Evolutionary conservation across 2,797 vertebrate genomes (phyloP).

Genomic region (Eurystomus glaucurus): DNA sequence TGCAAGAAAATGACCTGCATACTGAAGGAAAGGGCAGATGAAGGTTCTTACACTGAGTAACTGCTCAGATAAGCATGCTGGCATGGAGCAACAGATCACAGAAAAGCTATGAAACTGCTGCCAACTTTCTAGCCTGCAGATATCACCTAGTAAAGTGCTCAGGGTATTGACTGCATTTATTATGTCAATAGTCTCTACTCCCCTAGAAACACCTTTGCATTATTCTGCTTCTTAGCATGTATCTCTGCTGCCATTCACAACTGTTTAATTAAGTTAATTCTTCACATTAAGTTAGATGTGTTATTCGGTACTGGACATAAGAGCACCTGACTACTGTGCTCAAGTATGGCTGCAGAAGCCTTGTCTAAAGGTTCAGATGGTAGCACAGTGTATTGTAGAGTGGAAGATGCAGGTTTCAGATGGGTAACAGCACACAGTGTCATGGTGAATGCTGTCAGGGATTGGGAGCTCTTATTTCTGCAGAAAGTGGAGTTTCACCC

Average conservation of each 20-base stretch:
- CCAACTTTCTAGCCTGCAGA: not conserved
- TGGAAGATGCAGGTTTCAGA: not conserved
- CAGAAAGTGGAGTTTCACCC: not conserved
- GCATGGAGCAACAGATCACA: not conserved
- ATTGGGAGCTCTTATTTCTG: not conserved
- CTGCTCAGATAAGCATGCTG: not conserved
- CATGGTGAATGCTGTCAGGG: not conserved
- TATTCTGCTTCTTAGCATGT: not conserved
- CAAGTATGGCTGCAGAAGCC: not conserved
- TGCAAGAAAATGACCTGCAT: conserved; percentile 56
- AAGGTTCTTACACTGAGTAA: not conserved
- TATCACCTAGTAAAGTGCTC: not conserved
- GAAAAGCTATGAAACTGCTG: not conserved
- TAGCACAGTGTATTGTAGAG: not conserved
- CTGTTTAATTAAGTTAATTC: not conserved
- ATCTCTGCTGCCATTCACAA: not conserved
- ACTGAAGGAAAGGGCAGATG: conserved; percentile 51
- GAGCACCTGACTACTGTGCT: not conserved
- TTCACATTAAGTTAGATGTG: not conserved
- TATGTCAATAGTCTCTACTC: accelerated
- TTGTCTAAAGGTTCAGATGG: not conserved
- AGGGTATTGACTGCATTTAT: not conserved
- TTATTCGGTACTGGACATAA: not conserved
- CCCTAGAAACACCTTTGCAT: not conserved
- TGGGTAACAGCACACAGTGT: not conserved